phyloP scores from a whole-genome alignment of 2,797 vertebrate genomes.

The Leptatherina wallacei region DNA sequence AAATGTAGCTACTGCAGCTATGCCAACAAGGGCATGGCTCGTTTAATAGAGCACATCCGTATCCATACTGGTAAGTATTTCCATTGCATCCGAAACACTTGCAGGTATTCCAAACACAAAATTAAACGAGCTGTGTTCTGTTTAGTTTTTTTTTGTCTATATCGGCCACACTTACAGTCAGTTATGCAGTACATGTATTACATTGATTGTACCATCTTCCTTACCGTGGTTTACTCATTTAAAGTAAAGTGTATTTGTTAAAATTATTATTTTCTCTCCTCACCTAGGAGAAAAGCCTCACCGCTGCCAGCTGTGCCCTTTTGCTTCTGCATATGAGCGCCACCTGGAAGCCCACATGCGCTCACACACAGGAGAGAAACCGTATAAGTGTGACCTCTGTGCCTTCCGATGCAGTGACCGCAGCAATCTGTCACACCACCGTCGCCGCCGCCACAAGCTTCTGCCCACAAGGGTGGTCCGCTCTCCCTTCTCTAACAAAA shows the following conservation, averaged over 20 bases:
- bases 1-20: conserved; percentile 99
- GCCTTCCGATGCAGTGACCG: conserved; percentile 98
- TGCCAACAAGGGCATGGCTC: conserved; percentile 96
- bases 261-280: conserved; percentile 12
- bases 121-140: no score
- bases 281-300: conserved; percentile 94
- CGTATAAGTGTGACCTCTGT: conserved; percentile 97
- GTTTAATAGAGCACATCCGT: conserved; percentile 96
- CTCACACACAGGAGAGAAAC: conserved; percentile 97
- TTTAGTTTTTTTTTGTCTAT: background rate
- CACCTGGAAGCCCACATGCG: conserved; percentile 98
- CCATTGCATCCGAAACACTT: background rate
- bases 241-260: background rate
- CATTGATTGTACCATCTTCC: background rate
- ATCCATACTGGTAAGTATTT: conserved; percentile 92
- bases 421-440: conserved; percentile 97
- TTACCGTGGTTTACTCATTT: background rate
- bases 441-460: conserved; percentile 95
- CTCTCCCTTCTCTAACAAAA: conserved; percentile 90
- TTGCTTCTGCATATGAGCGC: conserved; percentile 97
- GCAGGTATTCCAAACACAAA: no score
- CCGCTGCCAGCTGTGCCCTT: conserved; percentile 95
- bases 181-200: background rate
- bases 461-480: conserved; percentile 91
- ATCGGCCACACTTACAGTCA: background rate